A percentile compares a stretch with the other conserved stretches of the same genome.
These are phyloP conservation scores for Tuberolachnus salignus DNA, from an alignment of 2,888 invertebrate species.

Conservation along the genomic window DNA sequence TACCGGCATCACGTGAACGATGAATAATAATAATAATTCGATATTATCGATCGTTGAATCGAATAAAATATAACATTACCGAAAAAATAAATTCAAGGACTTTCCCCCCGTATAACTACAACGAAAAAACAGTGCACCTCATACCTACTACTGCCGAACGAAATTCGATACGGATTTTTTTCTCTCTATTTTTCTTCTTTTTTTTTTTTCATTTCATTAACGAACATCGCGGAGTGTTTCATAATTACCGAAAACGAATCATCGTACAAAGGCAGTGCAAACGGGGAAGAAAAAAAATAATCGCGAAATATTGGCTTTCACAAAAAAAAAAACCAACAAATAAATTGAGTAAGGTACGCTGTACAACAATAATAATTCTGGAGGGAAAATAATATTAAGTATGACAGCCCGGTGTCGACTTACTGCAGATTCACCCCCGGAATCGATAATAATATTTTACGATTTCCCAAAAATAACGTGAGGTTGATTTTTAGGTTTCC, in stretches of 20 bases:
- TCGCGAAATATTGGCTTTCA: conserved; percentile 27
- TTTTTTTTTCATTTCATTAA: background rate
- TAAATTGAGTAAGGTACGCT: conserved; percentile 7
- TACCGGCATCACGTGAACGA: too few species aligned
- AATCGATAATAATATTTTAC: too few species aligned
- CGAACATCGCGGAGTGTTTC: background rate
- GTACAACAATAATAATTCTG: background rate
- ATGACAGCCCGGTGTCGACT: too few species aligned
- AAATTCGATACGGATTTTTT: conserved; percentile 37
- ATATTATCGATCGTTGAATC: background rate
- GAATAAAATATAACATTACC: background rate
- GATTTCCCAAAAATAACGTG: too few species aligned
- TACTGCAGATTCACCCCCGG: too few species aligned
- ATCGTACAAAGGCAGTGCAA: too few species aligned
- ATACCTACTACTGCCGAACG: background rate
- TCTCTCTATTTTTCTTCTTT: too few species aligned
- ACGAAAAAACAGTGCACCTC: too few species aligned
- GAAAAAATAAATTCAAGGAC: conserved; percentile 28
- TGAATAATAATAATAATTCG: background rate
- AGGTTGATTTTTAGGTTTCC: too few species aligned
- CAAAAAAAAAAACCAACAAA: background rate
- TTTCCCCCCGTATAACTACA: background rate
- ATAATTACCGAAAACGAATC: conserved; percentile 7
- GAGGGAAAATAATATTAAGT: too few species aligned
- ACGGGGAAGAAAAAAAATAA: background rate